Percentiles rank a stretch among this genome's conserved stretches.
Conservation (phyloP, 2,797 vertebrate genomes). For the Numenius phaeopus region DNA sequence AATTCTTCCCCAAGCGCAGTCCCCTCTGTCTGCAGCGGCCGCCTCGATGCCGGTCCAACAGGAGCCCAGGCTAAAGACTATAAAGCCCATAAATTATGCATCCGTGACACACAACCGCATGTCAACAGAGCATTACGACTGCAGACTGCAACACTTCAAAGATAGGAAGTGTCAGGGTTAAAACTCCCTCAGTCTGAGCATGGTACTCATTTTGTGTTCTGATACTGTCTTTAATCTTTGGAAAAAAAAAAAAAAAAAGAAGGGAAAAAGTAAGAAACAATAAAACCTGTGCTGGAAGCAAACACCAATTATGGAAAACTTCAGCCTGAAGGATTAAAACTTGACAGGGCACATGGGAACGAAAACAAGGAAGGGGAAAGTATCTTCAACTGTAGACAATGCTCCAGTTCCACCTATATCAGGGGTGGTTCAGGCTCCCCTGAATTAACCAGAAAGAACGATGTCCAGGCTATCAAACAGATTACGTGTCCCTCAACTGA, state of each 20-base stretch:
- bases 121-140: not conserved
- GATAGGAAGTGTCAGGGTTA: constrained; percentile 7
- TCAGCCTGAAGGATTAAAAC: constrained; percentile 16
- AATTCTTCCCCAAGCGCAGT: not conserved
- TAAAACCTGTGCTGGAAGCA: constrained; percentile 22
- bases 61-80: not conserved
- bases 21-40: not conserved
- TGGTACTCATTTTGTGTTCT: not conserved
- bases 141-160: constrained; percentile 24
- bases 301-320: not conserved
- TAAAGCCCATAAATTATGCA: not conserved
- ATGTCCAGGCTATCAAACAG: not conserved
- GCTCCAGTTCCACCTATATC: not conserved
- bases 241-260: not conserved
- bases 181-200: not conserved
- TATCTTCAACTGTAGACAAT: not conserved
- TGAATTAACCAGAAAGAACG: not conserved
- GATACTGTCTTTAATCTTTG: not conserved
- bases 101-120: not conserved
- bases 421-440: not conserved
- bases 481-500: not conserved
- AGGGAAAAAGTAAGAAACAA: not conserved
- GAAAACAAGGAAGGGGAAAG: not conserved
- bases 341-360: not conserved
- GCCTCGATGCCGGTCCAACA: not conserved